Evolutionary conservation across 2,113 vertebrate genomes (phyloP), one percentile per base, ranked within the genome.

Genomic region (Podarcis cretensis): DNA sequence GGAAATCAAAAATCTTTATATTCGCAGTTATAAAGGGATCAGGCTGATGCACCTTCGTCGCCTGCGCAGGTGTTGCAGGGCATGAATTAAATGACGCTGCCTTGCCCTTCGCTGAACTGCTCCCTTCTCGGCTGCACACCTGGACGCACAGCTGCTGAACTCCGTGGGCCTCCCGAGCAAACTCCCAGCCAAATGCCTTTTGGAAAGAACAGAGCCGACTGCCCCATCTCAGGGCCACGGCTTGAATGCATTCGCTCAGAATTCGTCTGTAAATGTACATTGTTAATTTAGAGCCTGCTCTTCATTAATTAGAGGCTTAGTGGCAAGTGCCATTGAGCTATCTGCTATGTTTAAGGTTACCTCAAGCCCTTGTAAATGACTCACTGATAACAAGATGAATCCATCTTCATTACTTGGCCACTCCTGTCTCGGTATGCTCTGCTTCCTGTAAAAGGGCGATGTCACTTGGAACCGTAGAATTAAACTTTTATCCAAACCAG

Each of bases 281-380:
- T 96, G 97, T 97, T 98, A 97, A 97, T 97, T 97, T 97, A 96
- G 96, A 96, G 97, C 96, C 97, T 95, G 97, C 97, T 97, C 97
- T 98, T 98, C 98, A 98, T 99, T 99, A 99, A 99, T 99, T 99
- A 98, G 98, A 97, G 96, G 96, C 97, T 98, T 98, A 98, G 98
- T 98, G 98, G 97, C 97, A 98, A 98, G 97, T 97, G 97, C 97
- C 97, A 98, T 97, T 96, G 98, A 98, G 98, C 98, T 98, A 97
- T 98, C 98, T 97, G 97, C 97, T 96, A 96, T 98, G 98, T 98
- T 99, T 99, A 99, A 99, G 98, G 98, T 98, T 98, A 98, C 98
- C 98, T 98, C 98, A 98, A 98, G 97, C 97, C 96, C 95, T 96
- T 97, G 98, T 98, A 99, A 99, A 98, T 97, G 98, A 98, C 97